Percentiles rank a stretch among this genome's conserved stretches.
These are phyloP conservation scores for Zeuzera pyrina DNA, from an alignment of 2,888 invertebrate genomes.

Conservation along the genomic window DNA sequence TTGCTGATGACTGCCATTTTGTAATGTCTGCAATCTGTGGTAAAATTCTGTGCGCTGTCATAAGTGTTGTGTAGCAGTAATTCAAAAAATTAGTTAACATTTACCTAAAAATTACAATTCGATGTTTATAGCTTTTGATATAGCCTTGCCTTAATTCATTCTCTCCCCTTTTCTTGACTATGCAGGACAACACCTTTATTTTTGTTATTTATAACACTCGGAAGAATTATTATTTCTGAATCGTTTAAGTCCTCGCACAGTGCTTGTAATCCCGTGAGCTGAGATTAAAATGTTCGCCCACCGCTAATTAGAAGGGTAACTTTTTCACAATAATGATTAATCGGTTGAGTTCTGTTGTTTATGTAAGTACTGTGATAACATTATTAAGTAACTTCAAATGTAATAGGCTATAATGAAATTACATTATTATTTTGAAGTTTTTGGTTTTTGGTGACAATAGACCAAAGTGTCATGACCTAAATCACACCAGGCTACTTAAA, in stretches of 20 bases:
- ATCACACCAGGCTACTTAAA: no score
- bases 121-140: constrained; percentile 22
- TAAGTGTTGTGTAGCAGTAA: no score
- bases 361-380: constrained; percentile 2
- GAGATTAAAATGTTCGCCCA: constrained; percentile 59
- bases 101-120: no score
- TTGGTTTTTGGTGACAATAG: no score
- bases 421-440: no score
- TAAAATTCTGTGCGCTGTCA: no score
- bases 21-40: no score
- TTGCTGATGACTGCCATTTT: no score
- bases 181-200: constrained; percentile 42
- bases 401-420: neutral
- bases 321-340: constrained; percentile 59
- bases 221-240: constrained; percentile 70
- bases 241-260: constrained; percentile 70
- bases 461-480: no score
- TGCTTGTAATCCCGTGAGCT: constrained; percentile 57
- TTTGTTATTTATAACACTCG: constrained; percentile 64
- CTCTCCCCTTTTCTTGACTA: constrained; percentile 32
- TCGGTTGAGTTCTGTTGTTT: constrained; percentile 31
- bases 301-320: constrained; percentile 66
- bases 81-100: no score
- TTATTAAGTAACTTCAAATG: neutral
- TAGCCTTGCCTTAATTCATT: constrained; percentile 17